Evolutionary conservation across 1,140 invertebrate species (phyloP).

Genomic region (Ruditapes philippinarum): DNA sequence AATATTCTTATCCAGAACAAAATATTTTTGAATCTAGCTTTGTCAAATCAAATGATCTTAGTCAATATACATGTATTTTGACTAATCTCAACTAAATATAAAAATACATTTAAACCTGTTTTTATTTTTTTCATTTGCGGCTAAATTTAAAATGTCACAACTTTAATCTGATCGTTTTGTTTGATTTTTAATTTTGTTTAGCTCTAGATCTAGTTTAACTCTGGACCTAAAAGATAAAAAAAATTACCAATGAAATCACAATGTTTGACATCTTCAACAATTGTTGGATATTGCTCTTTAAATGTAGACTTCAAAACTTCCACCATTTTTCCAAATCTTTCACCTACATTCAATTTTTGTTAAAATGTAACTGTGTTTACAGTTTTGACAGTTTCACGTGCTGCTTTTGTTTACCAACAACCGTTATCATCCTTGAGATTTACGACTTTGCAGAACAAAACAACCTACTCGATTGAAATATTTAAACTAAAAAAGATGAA

Average conservation of each 20-base stretch:
- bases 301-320: conserved; percentile 74
- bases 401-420: not conserved
- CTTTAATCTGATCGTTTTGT: too few relatives aligned
- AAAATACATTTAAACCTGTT: too few relatives aligned
- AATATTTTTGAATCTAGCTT: too few relatives aligned
- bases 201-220: too few relatives aligned
- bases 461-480: too few relatives aligned
- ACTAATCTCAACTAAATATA: too few relatives aligned
- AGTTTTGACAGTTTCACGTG: not conserved
- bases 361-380: not conserved
- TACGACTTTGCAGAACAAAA: not conserved
- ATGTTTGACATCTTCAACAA: conserved; percentile 70
- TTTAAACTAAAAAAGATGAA: too few relatives aligned
- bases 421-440: not conserved
- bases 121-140: too few relatives aligned
- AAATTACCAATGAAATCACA: conserved; percentile 79
- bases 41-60: not conserved
- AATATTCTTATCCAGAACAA: not conserved
- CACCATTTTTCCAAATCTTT: conserved; percentile 64
- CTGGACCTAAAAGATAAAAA: too few relatives aligned
- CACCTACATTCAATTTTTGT: not conserved
- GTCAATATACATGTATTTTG: not conserved
- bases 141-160: too few relatives aligned
- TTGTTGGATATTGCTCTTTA: conserved; percentile 72
- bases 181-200: too few relatives aligned